Conservation (phyloP, 2,113 vertebrate species). For the Odontophorus gujanensis region DNA sequence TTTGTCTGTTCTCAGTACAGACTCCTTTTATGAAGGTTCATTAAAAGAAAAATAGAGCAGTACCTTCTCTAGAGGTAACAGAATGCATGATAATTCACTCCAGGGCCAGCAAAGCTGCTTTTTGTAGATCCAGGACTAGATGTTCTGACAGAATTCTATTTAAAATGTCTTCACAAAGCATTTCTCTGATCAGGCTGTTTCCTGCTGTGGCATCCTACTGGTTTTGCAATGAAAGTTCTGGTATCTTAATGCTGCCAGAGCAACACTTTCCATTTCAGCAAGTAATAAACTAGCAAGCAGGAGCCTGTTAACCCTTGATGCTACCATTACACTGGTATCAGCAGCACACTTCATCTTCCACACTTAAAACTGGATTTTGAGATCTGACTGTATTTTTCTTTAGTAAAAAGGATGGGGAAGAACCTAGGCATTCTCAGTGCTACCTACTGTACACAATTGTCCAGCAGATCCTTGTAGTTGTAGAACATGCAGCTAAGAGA, state of each 20-base stretch:
- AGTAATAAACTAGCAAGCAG: background rate
- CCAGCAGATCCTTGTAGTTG: background rate
- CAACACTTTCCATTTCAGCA: background rate
- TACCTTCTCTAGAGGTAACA: background rate
- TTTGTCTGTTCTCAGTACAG: conserved; percentile 57
- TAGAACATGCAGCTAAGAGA: background rate
- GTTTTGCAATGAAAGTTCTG: background rate
- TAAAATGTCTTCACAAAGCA: background rate
- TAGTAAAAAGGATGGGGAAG: background rate
- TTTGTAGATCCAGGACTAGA: background rate
- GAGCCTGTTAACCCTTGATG: background rate
- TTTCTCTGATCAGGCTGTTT: background rate
- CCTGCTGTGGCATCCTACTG: background rate
- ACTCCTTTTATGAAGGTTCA: conserved; percentile 38
- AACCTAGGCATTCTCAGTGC: background rate
- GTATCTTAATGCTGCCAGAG: background rate
- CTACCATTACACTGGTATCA: background rate
- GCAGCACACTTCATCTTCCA: background rate
- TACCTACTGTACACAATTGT: background rate
- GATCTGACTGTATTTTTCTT: background rate
- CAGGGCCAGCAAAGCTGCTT: background rate
- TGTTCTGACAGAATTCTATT: background rate
- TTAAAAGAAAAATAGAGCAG: background rate
- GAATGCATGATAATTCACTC: background rate
- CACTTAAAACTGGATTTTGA: background rate